These are phyloP conservation scores for Pseudomyrmex cubaensis DNA, from an alignment of 1,140 invertebrate species.

Conservation along the genomic window DNA sequence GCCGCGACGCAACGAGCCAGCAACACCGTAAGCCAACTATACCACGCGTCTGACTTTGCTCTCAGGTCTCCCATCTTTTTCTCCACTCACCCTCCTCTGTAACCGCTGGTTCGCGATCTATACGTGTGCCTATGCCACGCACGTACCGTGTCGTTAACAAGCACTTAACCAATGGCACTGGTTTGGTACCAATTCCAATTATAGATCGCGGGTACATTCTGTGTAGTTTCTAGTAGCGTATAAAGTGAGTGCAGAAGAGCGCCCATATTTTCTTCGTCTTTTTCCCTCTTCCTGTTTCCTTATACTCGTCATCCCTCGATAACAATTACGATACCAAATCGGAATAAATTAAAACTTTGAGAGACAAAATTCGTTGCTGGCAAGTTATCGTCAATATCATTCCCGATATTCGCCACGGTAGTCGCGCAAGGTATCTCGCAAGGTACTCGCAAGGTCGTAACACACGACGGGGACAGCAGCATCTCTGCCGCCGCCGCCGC, in stretches of 20 bases:
- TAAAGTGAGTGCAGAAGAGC: conserved; percentile 5
- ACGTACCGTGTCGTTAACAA: conserved; percentile 73
- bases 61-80: conserved; percentile 27
- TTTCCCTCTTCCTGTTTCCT: not conserved
- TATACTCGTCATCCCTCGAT: conserved; percentile 11
- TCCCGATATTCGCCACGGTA: not conserved
- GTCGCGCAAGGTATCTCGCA: conserved; percentile 43
- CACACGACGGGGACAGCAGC: conserved; percentile 16
- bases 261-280: conserved; percentile 6
- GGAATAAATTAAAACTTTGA: conserved; percentile 19
- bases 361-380: not conserved
- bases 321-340: conserved; percentile 37
- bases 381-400: not conserved
- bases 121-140: conserved; percentile 67
- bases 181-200: conserved; percentile 74
- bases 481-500: conserved; percentile 45
- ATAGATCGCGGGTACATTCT: conserved; percentile 67
- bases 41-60: conserved; percentile 20
- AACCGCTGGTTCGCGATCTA: conserved; percentile 29
- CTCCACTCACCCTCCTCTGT: not conserved
- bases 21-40: conserved; percentile 60
- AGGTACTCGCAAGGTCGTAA: conserved; percentile 64
- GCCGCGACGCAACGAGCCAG: conserved; percentile 45
- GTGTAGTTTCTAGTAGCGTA: conserved; percentile 36
- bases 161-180: conserved; percentile 72